These are phyloP conservation scores for Natator depressus DNA, from an alignment of 2,113 vertebrate genomes.

Conservation along the genomic window DNA sequence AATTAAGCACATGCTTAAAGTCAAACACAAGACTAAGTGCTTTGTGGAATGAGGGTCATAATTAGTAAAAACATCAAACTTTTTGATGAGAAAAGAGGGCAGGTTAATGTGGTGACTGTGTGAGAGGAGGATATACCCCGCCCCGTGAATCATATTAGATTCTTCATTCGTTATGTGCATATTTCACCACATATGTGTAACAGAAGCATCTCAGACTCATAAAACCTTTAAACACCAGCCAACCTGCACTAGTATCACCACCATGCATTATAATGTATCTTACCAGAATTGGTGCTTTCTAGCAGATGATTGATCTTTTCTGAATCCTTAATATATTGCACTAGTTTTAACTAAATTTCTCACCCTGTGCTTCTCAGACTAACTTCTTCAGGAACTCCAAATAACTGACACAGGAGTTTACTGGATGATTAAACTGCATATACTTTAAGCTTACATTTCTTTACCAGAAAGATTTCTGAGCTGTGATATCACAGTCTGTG, in stretches of 20 bases:
- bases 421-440: background rate
- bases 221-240: background rate
- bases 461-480: slow-evolving; percentile 24
- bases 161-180: accelerated
- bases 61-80: background rate
- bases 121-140: background rate
- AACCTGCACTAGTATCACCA: background rate
- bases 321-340: background rate
- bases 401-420: slow-evolving; percentile 15
- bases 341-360: background rate
- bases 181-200: background rate
- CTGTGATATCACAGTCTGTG: background rate
- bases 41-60: background rate
- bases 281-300: background rate
- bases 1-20: background rate
- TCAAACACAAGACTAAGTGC: background rate
- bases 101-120: background rate
- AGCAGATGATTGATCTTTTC: background rate
- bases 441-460: background rate
- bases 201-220: accelerated
- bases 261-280: background rate
- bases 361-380: background rate
- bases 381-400: background rate
- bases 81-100: background rate
- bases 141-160: background rate